Evolutionary conservation across 2,113 vertebrate genomes (phyloP), one percentile per base, ranked within the genome.

Genomic region (Peromyscus maniculatus): DNA sequence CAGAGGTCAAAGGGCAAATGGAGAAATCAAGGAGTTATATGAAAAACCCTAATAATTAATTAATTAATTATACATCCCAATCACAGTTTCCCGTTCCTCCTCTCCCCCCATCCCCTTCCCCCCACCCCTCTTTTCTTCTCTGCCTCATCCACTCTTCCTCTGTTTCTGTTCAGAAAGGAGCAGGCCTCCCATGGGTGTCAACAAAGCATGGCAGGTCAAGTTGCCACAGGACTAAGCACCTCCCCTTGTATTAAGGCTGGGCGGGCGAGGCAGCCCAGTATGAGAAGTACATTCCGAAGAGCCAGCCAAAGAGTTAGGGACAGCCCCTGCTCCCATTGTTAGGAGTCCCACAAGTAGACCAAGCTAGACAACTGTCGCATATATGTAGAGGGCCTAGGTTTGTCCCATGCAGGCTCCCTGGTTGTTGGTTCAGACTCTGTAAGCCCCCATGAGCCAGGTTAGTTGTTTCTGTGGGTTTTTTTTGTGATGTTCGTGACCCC

Each of bases 21-120:
- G 96, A 97, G 97, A 98, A 97, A 98, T 97, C 92, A 97, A 95
- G 92, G 95, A 97, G 95, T 97, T 98, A 98, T 93, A 96, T 96
- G 95, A 97, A 98, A 98, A 97, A 98, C 96, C 98, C 98, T 93
- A 93, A 98, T 69, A 69, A 16, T 69, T 69, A 69, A 16, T 36
- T 69, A 52, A 69, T 15, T 15, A 6, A 36, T 69, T 69, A 33
- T 69, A 69, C 5, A 69, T 69, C 67, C 31, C 67, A 33, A 69
- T 33, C 31, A 33, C 12, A 69, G 4, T 69, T 69, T 36, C 67
- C 31, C 5, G 4, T 69, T 13, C 13, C 67, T 69, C 31, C 33
- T 33, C 5, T 33, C 67, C 67, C 33, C 31, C 67, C 31, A 59
- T 2, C 33, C 31, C 31, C 33, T 13, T 69, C 31, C 67, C 33